Evolutionary conservation across 1,140 invertebrate genomes (phyloP), one percentile per base, ranked within the genome.

Genomic region (Polyergus mexicanus): DNA sequence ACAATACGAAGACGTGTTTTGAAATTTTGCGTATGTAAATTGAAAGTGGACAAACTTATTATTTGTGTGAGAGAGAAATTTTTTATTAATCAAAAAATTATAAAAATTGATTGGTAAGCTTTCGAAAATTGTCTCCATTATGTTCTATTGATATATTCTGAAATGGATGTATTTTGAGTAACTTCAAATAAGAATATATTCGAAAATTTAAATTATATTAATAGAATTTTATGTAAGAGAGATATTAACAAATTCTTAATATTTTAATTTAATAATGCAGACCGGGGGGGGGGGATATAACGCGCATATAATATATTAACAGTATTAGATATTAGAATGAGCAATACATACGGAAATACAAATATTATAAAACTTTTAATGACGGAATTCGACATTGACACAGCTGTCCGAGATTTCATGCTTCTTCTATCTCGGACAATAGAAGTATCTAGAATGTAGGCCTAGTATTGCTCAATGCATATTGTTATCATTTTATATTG

Each of bases 371-470:
- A 54, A 78, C 19, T 8, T 16, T 38, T n/a, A 72, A 32, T 51
- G 51, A 58, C 35, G n/a, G 72, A 81, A 81, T 58, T 54, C 35
- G 44, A 47, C 66, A 19, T 58, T 56, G 38, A 72, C 78, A 60
- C 66, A 83, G 35, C 60, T 72, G 38, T 74, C 32, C 54, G 54
- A 47, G 60, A 47, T 72, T 38, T 60, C 38, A 28, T 56, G 38
- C 72, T 83, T 38, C 41, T 72, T n/a, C 54, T 81, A 58, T 72
- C 62, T 68, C 54, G 38, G 25, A 58, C 54, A 72, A 72, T 72
- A 54, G 11, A 72, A 38, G 13, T 41, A 69, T 60, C 60, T 13
- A 38, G 68, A 38, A 62, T 22, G 25, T n/a, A n/a, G 22, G 25
- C 11, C 62, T 28, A 58, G 38, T 41, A 60, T 83, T 83, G 54